A percentile compares a stretch with the other conserved stretches of the same genome.
Evolutionary conservation across 2,888 invertebrate species (phyloP).

Genomic region (Lepidocyrtoides sp.): DNA sequence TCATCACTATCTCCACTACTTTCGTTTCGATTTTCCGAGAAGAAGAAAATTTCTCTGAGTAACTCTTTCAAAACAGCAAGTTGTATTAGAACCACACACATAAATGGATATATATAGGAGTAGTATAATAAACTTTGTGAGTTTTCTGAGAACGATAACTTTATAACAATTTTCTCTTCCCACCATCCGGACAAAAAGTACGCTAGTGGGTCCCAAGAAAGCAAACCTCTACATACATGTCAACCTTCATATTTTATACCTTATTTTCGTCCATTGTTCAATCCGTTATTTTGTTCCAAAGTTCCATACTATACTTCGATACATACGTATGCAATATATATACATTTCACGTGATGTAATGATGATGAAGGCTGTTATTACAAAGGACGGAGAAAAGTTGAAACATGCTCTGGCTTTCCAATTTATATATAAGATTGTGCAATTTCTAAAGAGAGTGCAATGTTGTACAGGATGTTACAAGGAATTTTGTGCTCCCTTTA

Average conservation of each 20-base stretch:
- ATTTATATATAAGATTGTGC: constrained; percentile 41
- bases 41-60: neutral
- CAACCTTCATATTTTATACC: neutral
- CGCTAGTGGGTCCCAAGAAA: neutral
- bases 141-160: constrained; percentile 44
- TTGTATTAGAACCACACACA: constrained; percentile 6
- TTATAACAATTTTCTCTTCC: constrained; percentile 14
- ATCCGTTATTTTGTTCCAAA: neutral
- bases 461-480: constrained; percentile 53
- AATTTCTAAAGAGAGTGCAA: constrained; percentile 35
- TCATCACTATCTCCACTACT: constrained; percentile 34
- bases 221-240: neutral
- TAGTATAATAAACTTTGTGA: neutral
- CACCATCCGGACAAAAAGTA: neutral
- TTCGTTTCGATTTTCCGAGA: constrained; percentile 58
- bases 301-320: neutral
- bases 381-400: constrained; percentile 10
- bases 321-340: neutral
- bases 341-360: neutral
- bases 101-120: neutral
- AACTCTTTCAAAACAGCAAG: constrained; percentile 8
- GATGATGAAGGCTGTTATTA: constrained; percentile 4
- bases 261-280: neutral
- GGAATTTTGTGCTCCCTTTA: constrained; percentile 28
- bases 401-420: constrained; percentile 19